These are phyloP conservation scores for Archivesica marissinica DNA, from an alignment of 1,140 invertebrate genomes.

Conservation along the genomic window DNA sequence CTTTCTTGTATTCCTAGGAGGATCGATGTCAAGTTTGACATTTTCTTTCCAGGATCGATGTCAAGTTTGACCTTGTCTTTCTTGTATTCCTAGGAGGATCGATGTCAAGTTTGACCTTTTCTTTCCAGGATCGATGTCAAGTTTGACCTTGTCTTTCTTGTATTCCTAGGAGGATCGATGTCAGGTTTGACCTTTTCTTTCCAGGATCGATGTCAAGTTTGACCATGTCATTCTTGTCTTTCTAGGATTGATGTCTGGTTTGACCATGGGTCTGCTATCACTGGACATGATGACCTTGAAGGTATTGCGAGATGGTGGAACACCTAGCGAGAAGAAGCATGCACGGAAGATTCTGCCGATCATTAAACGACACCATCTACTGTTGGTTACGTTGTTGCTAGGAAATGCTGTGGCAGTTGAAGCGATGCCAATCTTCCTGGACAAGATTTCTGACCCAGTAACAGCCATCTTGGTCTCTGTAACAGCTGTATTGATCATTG, in stretches of 20 bases:
- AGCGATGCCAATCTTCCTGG: constrained; percentile 83
- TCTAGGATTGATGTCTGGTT: constrained; percentile 82
- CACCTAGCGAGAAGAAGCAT: constrained; percentile 75
- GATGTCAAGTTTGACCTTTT: no score
- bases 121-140: no score
- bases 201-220: no score
- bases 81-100: no score
- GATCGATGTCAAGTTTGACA: no score
- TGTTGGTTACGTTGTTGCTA: constrained; percentile 81
- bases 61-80: no score
- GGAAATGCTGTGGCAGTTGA: constrained; percentile 82
- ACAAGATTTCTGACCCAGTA: constrained; percentile 79
- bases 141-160: no score
- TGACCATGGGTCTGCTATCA: constrained; percentile 81
- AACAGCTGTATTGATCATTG: constrained; percentile 83
- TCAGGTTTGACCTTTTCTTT: no score
- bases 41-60: no score
- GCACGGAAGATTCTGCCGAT: constrained; percentile 80
- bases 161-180: no score
- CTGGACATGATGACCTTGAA: constrained; percentile 80
- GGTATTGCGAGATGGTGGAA: constrained; percentile 78
- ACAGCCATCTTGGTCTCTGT: constrained; percentile 81
- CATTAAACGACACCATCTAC: constrained; percentile 79
- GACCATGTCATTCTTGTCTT: no score
- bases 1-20: no score